phyloP scores from a whole-genome alignment of 2,888 invertebrate species.

The Masnerella sp. region DNA sequence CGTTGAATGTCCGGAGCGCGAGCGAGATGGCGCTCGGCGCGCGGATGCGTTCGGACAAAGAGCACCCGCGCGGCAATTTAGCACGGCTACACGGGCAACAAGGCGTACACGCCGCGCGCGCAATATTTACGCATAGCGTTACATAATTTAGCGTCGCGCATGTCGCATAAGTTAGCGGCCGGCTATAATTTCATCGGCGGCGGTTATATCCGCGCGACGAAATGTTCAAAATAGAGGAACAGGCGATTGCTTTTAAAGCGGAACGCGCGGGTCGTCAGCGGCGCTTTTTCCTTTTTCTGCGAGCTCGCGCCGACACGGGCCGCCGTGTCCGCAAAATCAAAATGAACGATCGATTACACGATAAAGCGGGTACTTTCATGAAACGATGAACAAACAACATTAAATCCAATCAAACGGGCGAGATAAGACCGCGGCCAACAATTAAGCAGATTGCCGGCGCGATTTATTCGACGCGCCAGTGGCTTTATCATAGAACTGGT shows the following conservation, averaged over 20 bases:
- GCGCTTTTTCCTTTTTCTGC: constrained; percentile 55
- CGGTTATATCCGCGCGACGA: constrained; percentile 70
- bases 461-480: constrained; percentile 30
- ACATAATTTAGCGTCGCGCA: constrained; percentile 71
- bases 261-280: constrained; percentile 60
- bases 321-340: constrained; percentile 40
- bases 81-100: constrained; percentile 68
- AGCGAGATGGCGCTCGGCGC: constrained; percentile 26
- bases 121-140: constrained; percentile 71
- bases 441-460: constrained; percentile 34
- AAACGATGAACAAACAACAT: constrained; percentile 53
- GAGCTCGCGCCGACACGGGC: constrained; percentile 39
- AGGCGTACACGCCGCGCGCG: constrained; percentile 64
- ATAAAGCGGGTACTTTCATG: constrained; percentile 40
- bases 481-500: constrained; percentile 44
- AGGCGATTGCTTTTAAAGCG: constrained; percentile 75
- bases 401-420: constrained; percentile 46
- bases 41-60: constrained; percentile 49
- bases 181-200: constrained; percentile 73
- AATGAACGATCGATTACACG: constrained; percentile 59
- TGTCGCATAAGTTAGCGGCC: constrained; percentile 71
- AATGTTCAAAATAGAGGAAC: constrained; percentile 75
- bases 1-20: neutral
- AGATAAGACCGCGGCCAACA: constrained; percentile 44
- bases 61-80: constrained; percentile 64